Percentiles rank a stretch among this genome's conserved stretches.
Conservation (phyloP, 1,140 invertebrate genomes). For the Caenorhabditis brenneri region DNA sequence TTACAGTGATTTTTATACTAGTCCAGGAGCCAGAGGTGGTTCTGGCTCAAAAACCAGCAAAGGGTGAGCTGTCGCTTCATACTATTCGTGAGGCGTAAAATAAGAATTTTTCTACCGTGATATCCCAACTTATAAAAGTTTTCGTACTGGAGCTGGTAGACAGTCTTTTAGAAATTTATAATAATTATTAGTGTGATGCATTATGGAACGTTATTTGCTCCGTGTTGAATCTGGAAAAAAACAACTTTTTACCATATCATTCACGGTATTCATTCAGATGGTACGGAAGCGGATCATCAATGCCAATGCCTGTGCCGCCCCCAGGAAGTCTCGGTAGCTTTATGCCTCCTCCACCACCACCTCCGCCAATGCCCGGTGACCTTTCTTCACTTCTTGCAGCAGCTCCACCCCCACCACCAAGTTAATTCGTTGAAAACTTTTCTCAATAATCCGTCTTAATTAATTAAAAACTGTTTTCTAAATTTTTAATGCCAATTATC, state of each 20-base stretch:
- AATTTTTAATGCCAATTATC: too few relatives aligned
- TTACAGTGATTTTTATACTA: constrained; percentile 28
- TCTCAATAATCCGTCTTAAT: too few relatives aligned
- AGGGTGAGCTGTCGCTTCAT: not conserved
- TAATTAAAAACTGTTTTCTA: too few relatives aligned
- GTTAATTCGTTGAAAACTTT: not conserved
- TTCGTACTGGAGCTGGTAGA: too few relatives aligned
- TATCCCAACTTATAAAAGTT: too few relatives aligned
- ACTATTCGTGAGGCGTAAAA: too few relatives aligned
- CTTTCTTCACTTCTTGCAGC: constrained; percentile 19
- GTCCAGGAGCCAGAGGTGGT: constrained; percentile 37
- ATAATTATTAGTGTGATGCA: too few relatives aligned
- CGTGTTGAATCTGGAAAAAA: too few relatives aligned
- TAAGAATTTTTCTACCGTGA: too few relatives aligned
- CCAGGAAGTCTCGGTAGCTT: not conserved
- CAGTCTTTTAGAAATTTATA: too few relatives aligned
- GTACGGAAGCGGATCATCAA: constrained; percentile 21
- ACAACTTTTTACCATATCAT: not conserved
- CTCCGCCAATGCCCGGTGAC: constrained; percentile 36
- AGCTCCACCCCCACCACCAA: constrained; percentile 48
- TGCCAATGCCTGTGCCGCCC: constrained; percentile 45
- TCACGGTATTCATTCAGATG: not conserved
- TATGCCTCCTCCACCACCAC: constrained; percentile 49
- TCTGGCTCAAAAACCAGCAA: not conserved
- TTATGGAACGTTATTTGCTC: too few relatives aligned